phyloP scores from a whole-genome alignment of 2,797 vertebrate species.

The Cuculus canorus region DNA sequence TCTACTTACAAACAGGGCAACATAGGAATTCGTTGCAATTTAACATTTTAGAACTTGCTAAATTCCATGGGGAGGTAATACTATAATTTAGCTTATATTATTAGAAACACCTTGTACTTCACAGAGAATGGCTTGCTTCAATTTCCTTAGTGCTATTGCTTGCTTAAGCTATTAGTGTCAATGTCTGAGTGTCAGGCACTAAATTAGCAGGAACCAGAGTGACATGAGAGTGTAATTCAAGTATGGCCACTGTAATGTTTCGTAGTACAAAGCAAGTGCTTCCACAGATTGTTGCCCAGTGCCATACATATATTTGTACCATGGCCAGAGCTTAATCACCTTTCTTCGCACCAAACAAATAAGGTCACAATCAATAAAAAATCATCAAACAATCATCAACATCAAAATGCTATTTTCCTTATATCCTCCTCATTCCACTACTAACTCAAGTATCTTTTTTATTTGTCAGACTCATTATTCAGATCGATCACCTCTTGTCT shows the following conservation, averaged over 20 bases:
- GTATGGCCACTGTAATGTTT: background rate
- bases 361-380: fast-evolving
- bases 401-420: background rate
- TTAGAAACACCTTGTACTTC: background rate
- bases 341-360: background rate
- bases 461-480: background rate
- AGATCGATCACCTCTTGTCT: background rate
- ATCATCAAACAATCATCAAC: too few relatives aligned
- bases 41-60: background rate
- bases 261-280: background rate
- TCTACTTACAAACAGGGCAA: background rate
- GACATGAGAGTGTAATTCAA: background rate
- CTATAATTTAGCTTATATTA: background rate
- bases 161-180: background rate
- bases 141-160: background rate
- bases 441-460: background rate
- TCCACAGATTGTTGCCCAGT: background rate
- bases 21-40: background rate
- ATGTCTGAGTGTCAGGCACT: background rate
- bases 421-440: background rate
- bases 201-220: background rate
- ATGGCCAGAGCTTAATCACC: background rate
- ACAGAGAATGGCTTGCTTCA: background rate
- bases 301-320: background rate
- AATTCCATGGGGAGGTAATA: background rate